Base-by-base conservation (phyloP, 2,888 invertebrate species). In the Stenurella melanura region DNA sequence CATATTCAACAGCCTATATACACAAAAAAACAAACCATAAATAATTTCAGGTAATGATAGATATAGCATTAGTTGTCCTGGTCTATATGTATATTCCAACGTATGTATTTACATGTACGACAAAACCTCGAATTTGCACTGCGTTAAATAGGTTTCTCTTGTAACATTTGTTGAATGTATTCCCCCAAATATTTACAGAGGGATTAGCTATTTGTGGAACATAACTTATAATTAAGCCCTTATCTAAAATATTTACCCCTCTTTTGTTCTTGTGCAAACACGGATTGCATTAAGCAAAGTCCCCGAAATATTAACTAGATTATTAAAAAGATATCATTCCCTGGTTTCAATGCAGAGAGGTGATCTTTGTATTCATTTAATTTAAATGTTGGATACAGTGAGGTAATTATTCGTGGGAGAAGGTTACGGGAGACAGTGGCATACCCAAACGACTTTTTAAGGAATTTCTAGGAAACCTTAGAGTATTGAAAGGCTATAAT, bases 271-370 rank as follows among this genome's bases (percentile, higher is more conserved):
- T 34, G 57, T 58, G 58, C 34, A 69, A 69, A 69, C 34, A 34
- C 50, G 6, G 6, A 57, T 68, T n/a, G 67, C 54, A 34, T 63
- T 63, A 17, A 34, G 15, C 34, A 9, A 15, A 42, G 19, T 50
- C 50, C n/a, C 50, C 6, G n/a, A 50, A 50, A n/a, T 50, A 50
- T 50, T 50, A 50, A 50, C 15, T 12, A 67, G 69, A 58, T 69
- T 69, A 69, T 57, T 69, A 69, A 69, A 69, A 58, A 30, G 69
- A 69, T 69, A 69, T 57, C 67, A 54, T 68, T 68, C 56, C 15
- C 67, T 2, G 67, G n/a, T 7, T 68, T 26, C 17, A 7, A 9
- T n/a, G 26, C 30, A 15, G 21, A 60, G 7, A 21, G 19, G 21
- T 54, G 56, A 61, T 61, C 12, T 61, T 61, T 61, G 34, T 61